phyloP scores from a whole-genome alignment of 2,113 vertebrate species.

The Silurus asotus region DNA sequence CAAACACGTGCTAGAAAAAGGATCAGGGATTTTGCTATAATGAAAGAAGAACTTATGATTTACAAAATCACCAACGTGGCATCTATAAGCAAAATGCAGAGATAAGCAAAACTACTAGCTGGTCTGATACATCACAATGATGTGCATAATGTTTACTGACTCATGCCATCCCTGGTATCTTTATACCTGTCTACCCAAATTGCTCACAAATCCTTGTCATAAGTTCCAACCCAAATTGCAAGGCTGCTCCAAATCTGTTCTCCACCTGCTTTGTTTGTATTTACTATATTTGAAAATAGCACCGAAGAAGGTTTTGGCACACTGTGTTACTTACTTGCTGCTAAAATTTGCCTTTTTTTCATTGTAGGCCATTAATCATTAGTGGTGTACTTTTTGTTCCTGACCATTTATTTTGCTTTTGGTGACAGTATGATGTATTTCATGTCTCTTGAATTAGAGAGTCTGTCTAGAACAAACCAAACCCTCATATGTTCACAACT shows the following conservation, averaged over 20 bases:
- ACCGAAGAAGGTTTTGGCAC: neutral
- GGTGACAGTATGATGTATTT: neutral
- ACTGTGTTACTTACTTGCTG: slow-evolving; percentile 9
- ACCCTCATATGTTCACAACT: slow-evolving; percentile 27
- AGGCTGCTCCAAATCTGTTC: neutral
- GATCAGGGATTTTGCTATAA: slow-evolving; percentile 17
- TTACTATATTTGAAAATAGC: slow-evolving; percentile 22
- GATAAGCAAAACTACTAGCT: neutral
- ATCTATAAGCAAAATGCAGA: slow-evolving; percentile 5
- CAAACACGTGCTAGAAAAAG: neutral
- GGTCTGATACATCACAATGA: neutral
- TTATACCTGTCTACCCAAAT: neutral
- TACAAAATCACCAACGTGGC: slow-evolving; percentile 36
- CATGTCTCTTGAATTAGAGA: slow-evolving; percentile 3
- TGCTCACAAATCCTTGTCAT: neutral
- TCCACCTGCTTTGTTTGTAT: neutral
- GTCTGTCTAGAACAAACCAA: slow-evolving; percentile 10
- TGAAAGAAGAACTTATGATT: slow-evolving; percentile 16
- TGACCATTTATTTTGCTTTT: neutral
- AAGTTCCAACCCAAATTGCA: neutral
- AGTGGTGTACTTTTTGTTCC: neutral
- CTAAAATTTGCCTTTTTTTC: neutral
- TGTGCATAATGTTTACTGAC: neutral
- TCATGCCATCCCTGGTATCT: neutral
- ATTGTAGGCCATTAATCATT: neutral